phyloP scores from a whole-genome alignment of 2,113 vertebrate genomes.

The Microtus ochrogaster region DNA sequence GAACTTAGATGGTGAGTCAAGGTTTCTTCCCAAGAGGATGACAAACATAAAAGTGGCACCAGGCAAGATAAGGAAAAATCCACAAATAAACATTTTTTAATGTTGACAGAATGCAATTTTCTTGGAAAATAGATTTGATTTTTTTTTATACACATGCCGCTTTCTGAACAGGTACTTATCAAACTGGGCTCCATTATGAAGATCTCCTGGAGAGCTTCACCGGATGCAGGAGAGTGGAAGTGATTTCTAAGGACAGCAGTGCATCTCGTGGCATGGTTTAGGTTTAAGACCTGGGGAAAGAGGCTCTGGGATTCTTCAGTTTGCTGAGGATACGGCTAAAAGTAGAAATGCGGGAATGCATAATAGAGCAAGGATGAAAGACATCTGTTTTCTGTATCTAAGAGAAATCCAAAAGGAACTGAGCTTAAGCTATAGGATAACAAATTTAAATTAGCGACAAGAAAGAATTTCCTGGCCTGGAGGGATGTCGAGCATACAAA shows the following conservation, averaged over 20 bases:
- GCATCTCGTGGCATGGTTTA: conserved; percentile 17
- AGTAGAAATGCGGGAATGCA: conserved; percentile 46
- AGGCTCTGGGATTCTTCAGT: conserved; percentile 53
- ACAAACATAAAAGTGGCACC: conserved; percentile 48
- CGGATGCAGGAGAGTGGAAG: conserved; percentile 12
- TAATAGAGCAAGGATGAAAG: conserved; percentile 56
- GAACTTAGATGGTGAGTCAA: conserved; percentile 40
- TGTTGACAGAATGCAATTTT: conserved; percentile 51
- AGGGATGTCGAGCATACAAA: conserved; percentile 22
- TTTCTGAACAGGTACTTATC: neutral
- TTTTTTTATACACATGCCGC: neutral
- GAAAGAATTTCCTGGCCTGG: conserved; percentile 73
- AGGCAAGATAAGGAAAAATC: conserved; percentile 37
- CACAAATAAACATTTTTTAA: neutral
- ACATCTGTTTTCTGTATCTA: conserved; percentile 75
- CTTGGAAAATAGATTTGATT: conserved; percentile 24
- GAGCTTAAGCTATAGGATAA: conserved; percentile 72
- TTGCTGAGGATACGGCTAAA: conserved; percentile 59
- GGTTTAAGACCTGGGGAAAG: neutral
- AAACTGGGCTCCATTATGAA: neutral
- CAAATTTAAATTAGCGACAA: conserved; percentile 77
- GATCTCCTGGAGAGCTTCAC: neutral
- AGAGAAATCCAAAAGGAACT: conserved; percentile 73
- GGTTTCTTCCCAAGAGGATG: conserved; percentile 10
- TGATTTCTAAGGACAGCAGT: conserved; percentile 14